phyloP scores from a whole-genome alignment of 2,797 vertebrate species.

The Alfaro cultratus region DNA sequence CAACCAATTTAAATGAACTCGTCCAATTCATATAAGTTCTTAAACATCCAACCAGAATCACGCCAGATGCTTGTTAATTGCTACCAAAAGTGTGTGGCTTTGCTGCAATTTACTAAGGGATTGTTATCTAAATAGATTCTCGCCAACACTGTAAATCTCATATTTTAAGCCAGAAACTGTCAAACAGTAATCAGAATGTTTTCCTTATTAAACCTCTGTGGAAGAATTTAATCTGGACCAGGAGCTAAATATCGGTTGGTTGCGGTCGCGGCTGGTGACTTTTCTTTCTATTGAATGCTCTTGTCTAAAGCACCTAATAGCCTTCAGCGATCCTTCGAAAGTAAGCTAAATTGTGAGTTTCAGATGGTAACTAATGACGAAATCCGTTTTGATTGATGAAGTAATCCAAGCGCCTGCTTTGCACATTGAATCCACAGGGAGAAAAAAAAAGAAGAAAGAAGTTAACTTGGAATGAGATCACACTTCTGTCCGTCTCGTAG shows the following conservation, averaged over 20 bases:
- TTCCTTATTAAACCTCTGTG: not conserved
- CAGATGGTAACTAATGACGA: not conserved
- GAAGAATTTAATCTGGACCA: slow-evolving; percentile 2
- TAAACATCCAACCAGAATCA: not conserved
- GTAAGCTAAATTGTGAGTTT: slow-evolving; percentile 15
- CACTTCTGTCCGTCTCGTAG: slow-evolving; percentile 30
- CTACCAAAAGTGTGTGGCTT: not conserved
- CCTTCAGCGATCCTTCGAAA: not conserved
- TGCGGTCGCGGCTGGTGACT: slow-evolving; percentile 4
- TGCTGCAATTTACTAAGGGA: not conserved
- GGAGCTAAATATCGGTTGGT: slow-evolving; percentile 24
- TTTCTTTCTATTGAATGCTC: slow-evolving; percentile 13
- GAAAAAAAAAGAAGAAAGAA: not conserved
- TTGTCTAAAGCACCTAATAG: slow-evolving; percentile 11
- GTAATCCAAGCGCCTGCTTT: slow-evolving; percentile 10
- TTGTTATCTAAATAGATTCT: not conserved
- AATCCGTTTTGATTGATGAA: slow-evolving; percentile 8
- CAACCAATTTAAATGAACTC: not conserved
- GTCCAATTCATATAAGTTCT: not conserved
- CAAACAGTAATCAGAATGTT: slow-evolving; percentile 2
- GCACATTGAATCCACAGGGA: slow-evolving; percentile 10
- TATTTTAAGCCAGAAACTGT: not conserved
- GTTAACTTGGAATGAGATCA: slow-evolving; percentile 33
- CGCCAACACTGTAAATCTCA: not conserved
- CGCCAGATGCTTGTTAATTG: not conserved